A percentile compares a stretch with the other conserved stretches of the same genome.
Evolutionary conservation across 2,797 vertebrate species (phyloP).

Genomic region (Labeo calbasu): DNA sequence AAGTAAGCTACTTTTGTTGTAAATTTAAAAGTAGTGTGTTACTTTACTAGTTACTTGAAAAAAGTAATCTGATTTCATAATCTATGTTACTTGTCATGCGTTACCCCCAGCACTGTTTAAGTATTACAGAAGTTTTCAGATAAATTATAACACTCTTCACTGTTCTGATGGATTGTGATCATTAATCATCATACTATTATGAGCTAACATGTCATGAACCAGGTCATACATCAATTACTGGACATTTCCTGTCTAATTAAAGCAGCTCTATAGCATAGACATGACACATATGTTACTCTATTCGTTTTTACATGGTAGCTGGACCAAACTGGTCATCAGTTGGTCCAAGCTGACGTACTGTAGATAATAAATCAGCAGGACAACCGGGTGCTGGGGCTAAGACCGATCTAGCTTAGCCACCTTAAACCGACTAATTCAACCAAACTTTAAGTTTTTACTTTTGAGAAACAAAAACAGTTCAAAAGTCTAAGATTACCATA

Average conservation of each 20-base stretch:
- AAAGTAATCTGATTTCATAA: not conserved
- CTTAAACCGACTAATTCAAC: not conserved
- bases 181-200: constrained; percentile 18
- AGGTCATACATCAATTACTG: not conserved
- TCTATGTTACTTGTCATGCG: not conserved
- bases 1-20: not conserved
- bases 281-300: not conserved
- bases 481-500: not conserved
- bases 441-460: not conserved
- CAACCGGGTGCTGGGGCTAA: not conserved
- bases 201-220: not conserved
- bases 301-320: not conserved
- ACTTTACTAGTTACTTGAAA: not conserved
- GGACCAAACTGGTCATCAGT: not conserved
- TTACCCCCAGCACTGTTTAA: not conserved
- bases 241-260: not conserved
- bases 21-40: not conserved
- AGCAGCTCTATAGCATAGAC: not conserved
- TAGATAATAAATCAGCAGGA: not conserved
- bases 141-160: not conserved
- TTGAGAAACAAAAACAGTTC: not conserved
- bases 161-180: not conserved
- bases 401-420: not conserved
- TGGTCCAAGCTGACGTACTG: not conserved
- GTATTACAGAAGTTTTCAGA: too few species aligned